Conservation (phyloP, 1,140 invertebrate genomes). For the Nylanderia fulva region DNA sequence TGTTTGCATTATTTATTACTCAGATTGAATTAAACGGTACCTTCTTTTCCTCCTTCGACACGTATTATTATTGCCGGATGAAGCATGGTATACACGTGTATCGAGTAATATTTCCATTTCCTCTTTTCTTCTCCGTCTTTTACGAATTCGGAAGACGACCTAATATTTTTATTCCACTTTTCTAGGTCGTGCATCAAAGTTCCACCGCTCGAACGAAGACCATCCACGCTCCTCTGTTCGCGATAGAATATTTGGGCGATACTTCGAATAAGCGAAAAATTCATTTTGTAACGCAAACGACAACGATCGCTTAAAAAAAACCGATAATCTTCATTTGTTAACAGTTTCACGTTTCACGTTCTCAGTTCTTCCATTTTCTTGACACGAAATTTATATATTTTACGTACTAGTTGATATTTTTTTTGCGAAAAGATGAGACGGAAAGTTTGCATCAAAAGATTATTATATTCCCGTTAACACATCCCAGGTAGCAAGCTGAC, state of each 20-base stretch:
- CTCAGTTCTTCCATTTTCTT: conserved; percentile 31
- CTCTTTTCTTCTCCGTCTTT: no score
- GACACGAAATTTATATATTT: neutral
- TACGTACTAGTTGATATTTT: conserved; percentile 4
- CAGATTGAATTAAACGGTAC: neutral
- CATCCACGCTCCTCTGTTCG: conserved; percentile 79
- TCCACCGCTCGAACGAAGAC: conserved; percentile 78
- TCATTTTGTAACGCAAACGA: conserved; percentile 22
- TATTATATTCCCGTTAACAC: neutral
- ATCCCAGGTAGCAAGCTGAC: no score
- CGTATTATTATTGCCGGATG: neutral
- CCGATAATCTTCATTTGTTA: conserved; percentile 7
- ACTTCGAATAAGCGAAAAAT: conserved; percentile 2
- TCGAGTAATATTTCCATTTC: neutral
- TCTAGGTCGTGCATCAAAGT: conserved; percentile 80
- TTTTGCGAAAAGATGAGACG: neutral
- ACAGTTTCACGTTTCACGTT: neutral
- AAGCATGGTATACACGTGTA: conserved; percentile 15
- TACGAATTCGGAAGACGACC: neutral
- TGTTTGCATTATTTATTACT: neutral
- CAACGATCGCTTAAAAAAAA: conserved; percentile 1
- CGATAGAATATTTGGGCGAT: neutral
- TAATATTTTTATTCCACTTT: conserved; percentile 52
- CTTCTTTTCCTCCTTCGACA: neutral
- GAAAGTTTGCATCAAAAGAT: neutral